phyloP scores from a whole-genome alignment of 2,113 vertebrate species.

The Geococcyx californianus region DNA sequence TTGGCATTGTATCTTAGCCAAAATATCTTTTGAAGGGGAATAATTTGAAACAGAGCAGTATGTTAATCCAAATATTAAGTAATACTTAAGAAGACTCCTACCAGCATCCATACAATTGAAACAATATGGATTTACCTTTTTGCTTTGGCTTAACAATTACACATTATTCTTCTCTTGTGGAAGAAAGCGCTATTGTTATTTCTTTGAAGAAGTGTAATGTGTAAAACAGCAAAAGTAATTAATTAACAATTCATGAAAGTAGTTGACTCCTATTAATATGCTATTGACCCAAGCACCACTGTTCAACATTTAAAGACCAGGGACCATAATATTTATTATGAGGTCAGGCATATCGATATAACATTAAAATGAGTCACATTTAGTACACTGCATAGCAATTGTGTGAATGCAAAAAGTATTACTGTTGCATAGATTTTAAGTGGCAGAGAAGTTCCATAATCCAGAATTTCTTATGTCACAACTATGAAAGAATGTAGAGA shows the following conservation, averaged over 20 bases:
- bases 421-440: background rate
- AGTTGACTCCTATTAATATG: constrained; percentile 66
- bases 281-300: constrained; percentile 58
- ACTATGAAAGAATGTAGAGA: background rate
- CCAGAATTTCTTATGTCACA: background rate
- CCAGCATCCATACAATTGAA: background rate
- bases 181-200: constrained; percentile 10
- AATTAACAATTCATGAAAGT: constrained; percentile 75
- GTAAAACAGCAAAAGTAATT: constrained; percentile 64
- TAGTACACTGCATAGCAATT: constrained; percentile 56
- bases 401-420: constrained; percentile 18
- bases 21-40: background rate
- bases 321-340: constrained; percentile 63
- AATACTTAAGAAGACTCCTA: background rate
- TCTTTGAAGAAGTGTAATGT: constrained; percentile 39
- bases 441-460: background rate
- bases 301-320: constrained; percentile 63
- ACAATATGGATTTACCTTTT: background rate
- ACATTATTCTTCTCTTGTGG: background rate
- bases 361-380: constrained; percentile 68
- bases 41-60: background rate
- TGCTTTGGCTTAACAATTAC: background rate
- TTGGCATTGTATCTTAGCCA: background rate
- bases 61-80: background rate
- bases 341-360: constrained; percentile 65